A percentile compares a stretch with the other conserved stretches of the same genome.
These are phyloP conservation scores for Hemithea aestivaria DNA, from an alignment of 2,888 invertebrate species.

Conservation along the genomic window DNA sequence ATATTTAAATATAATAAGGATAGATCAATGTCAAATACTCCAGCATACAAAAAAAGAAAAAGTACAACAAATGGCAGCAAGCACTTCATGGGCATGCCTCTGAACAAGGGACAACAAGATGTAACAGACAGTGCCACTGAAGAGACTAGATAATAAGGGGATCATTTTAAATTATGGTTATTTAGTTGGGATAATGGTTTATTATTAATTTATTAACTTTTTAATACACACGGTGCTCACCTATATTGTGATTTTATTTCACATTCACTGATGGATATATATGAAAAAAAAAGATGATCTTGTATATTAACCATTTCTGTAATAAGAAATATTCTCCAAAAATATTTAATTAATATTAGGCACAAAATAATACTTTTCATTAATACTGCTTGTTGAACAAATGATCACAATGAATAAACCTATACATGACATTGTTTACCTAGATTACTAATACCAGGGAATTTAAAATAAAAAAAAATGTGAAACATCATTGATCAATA, in stretches of 20 bases:
- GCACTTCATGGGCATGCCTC: constrained; percentile 90
- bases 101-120: constrained; percentile 73
- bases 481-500: background rate
- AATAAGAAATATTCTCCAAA: constrained; percentile 5
- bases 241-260: constrained; percentile 7
- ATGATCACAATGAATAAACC: background rate
- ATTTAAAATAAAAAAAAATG: constrained; percentile 1
- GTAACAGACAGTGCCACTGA: constrained; percentile 47
- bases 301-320: no score
- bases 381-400: constrained; percentile 9
- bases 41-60: constrained; percentile 60
- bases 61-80: constrained; percentile 73
- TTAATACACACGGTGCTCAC: constrained; percentile 20
- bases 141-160: constrained; percentile 48
- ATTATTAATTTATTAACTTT: constrained; percentile 12
- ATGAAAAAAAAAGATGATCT: no score
- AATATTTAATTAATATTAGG: constrained; percentile 1
- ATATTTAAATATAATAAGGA: constrained; percentile 87
- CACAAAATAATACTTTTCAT: constrained; percentile 8
- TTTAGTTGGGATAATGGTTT: constrained; percentile 19
- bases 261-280: no score
- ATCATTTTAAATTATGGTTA: constrained; percentile 1
- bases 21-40: constrained; percentile 45
- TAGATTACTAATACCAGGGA: background rate
- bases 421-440: no score